Conservation (phyloP, 2,113 vertebrate species). For the Galbula dea region DNA sequence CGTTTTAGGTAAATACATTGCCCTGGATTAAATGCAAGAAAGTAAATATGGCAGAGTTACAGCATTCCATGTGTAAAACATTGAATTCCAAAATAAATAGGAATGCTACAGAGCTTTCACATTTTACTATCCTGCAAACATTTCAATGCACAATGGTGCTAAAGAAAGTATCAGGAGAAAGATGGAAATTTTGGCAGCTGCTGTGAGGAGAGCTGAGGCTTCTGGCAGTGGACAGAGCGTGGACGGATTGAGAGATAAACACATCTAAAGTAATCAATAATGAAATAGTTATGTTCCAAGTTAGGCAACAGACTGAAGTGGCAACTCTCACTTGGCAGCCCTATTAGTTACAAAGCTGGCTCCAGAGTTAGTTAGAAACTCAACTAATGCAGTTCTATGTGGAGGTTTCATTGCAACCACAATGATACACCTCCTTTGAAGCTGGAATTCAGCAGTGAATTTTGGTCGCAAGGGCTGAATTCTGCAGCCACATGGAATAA, state of each 20-base stretch:
- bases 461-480: neutral
- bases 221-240: neutral
- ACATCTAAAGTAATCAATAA: constrained; percentile 4
- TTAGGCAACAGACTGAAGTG: neutral
- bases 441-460: neutral
- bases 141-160: neutral
- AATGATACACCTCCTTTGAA: neutral
- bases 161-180: neutral
- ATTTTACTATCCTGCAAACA: neutral
- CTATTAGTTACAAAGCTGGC: neutral
- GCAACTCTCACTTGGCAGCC: neutral
- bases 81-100: constrained; percentile 33
- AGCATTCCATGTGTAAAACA: neutral
- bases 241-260: neutral
- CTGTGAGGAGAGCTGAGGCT: neutral
- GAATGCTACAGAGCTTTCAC: neutral
- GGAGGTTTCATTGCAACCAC: neutral
- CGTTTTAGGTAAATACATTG: constrained; percentile 23
- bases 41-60: constrained; percentile 40
- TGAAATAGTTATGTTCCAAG: neutral
- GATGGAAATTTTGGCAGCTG: constrained; percentile 1
- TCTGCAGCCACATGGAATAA: neutral
- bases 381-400: fast-evolving
- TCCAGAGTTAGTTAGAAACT: neutral
- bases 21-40: constrained; percentile 27